Percentiles rank a stretch among this genome's conserved stretches.
Evolutionary conservation across 2,888 invertebrate species (phyloP).

Genomic region (Neria commutata): DNA sequence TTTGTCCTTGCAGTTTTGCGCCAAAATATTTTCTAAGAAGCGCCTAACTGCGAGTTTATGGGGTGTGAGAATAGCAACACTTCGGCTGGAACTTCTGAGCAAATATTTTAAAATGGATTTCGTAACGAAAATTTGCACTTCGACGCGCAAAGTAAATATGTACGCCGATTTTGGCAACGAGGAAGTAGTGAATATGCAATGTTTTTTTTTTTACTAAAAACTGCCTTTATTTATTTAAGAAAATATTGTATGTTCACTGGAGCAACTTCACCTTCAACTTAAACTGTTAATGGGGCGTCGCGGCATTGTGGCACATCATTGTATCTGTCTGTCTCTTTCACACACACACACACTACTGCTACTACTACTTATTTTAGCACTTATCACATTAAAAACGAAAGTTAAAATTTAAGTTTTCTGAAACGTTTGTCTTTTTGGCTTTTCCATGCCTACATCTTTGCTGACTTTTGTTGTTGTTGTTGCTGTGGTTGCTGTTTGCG

Average conservation of each 20-base stretch:
- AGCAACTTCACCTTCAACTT: background rate
- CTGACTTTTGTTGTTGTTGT: background rate
- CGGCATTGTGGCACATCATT: no score
- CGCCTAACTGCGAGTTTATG: no score
- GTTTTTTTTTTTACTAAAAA: background rate
- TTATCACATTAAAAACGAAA: slow-evolving; percentile 13
- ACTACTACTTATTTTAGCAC: no score
- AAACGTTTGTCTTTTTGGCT: background rate
- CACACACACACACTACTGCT: no score
- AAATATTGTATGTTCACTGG: background rate
- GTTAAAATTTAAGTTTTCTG: background rate
- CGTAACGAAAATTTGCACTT: no score
- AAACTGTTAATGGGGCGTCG: no score
- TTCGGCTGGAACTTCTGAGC: no score
- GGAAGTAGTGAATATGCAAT: background rate
- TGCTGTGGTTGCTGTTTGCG: background rate
- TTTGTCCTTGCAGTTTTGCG: no score
- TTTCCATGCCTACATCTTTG: background rate
- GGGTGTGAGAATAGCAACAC: no score
- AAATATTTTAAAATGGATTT: no score
- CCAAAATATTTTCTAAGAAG: no score
- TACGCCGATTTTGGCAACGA: background rate
- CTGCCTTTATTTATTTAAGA: background rate
- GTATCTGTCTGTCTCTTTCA: no score
- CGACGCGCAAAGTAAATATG: background rate